Conservation (phyloP, 1,140 invertebrate genomes). For the Dufourea novaeangliae region DNA sequence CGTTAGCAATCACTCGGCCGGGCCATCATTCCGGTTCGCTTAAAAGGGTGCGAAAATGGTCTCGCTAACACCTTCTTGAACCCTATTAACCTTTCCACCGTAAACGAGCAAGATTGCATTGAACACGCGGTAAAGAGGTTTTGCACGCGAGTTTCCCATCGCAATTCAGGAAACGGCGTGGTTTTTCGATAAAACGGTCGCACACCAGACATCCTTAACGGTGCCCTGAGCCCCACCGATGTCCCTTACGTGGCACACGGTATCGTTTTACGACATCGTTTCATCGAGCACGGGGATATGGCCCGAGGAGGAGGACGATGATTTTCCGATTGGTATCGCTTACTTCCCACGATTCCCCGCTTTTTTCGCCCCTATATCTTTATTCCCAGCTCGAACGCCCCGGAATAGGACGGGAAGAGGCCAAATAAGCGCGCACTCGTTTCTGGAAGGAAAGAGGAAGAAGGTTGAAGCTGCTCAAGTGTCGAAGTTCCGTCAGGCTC, state of each 20-base stretch:
- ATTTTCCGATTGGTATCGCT: constrained; percentile 55
- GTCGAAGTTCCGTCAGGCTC: constrained; percentile 60
- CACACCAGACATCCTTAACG: not conserved
- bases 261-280: constrained; percentile 32
- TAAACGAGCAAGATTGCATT: not conserved
- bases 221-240: not conserved
- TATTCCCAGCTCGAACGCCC: constrained; percentile 57
- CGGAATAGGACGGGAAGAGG: constrained; percentile 58
- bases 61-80: constrained; percentile 11
- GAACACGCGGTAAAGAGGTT: not conserved
- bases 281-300: not conserved
- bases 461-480: constrained; percentile 63
- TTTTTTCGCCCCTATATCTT: constrained; percentile 44
- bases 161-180: not conserved
- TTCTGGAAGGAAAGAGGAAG: constrained; percentile 33
- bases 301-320: not conserved
- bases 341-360: constrained; percentile 58
- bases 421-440: constrained; percentile 66
- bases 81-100: not conserved
- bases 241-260: not conserved
- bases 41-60: constrained; percentile 30
- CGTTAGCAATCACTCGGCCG: not conserved
- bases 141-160: not conserved
- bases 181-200: not conserved
- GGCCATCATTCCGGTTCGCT: constrained; percentile 14